Evolutionary conservation across 1,140 invertebrate genomes (phyloP).

Genomic region (Calosoma granatense): DNA sequence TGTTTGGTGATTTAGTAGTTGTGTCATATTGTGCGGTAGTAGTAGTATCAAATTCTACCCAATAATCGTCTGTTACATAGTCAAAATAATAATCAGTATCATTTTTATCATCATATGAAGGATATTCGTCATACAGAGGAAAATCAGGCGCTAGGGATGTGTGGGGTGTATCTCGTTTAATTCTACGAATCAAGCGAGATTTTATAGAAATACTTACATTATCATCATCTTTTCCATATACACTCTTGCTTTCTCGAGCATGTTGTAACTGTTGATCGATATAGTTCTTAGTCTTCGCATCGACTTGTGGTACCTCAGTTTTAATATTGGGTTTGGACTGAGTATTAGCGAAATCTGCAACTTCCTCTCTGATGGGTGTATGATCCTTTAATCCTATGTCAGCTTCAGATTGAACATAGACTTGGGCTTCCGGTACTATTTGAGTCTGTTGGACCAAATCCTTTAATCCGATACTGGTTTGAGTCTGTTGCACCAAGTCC

Average conservation of each 20-base stretch:
- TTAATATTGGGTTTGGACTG: neutral
- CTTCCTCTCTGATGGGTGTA: neutral
- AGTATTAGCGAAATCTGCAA: neutral
- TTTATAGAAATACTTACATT: constrained; percentile 9
- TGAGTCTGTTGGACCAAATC: neutral
- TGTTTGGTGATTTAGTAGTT: neutral
- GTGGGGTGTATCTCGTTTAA: neutral
- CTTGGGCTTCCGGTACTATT: neutral
- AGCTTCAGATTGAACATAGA: neutral
- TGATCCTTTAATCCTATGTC: neutral
- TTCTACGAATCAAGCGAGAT: too few relatives aligned
- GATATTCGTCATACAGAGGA: neutral
- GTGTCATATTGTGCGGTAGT: too few relatives aligned
- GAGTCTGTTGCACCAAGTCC: neutral
- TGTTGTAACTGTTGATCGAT: neutral
- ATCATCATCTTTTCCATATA: neutral
- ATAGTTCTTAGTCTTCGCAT: neutral
- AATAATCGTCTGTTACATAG: neutral
- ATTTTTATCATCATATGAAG: neutral
- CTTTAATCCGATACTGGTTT: neutral
- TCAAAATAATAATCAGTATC: neutral
- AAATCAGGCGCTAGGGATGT: neutral
- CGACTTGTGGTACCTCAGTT: neutral
- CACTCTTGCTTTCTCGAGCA: neutral
- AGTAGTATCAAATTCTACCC: neutral